These are phyloP conservation scores for Tetranychus truncatus DNA, from an alignment of 2,888 invertebrate species.

Conservation along the genomic window DNA sequence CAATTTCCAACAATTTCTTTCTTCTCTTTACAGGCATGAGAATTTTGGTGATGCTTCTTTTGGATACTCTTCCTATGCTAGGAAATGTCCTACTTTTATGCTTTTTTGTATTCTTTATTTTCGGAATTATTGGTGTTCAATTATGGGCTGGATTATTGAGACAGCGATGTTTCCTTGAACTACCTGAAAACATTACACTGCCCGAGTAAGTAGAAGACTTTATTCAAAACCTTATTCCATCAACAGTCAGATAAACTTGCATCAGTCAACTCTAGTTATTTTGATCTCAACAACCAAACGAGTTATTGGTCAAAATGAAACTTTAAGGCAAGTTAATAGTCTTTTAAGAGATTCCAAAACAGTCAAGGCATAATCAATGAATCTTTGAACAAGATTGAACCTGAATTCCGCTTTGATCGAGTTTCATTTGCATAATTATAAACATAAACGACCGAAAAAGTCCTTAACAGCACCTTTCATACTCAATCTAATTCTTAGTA, in stretches of 20 bases:
- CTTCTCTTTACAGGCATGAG: slow-evolving; percentile 62
- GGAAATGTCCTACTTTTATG: slow-evolving; percentile 89
- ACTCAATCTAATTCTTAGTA: no score
- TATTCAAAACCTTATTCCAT: not conserved
- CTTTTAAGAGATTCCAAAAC: no score
- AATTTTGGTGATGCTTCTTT: slow-evolving; percentile 87
- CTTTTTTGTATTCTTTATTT: slow-evolving; percentile 99
- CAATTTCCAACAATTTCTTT: not conserved
- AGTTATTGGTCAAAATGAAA: no score
- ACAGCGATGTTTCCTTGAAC: slow-evolving; percentile 69
- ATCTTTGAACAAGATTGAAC: no score
- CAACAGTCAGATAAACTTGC: not conserved
- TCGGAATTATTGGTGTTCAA: slow-evolving; percentile 98
- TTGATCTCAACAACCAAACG: not conserved
- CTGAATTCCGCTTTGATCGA: no score
- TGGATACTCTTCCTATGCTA: slow-evolving; percentile 97
- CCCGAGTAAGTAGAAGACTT: slow-evolving; percentile 49
- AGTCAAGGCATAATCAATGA: no score
- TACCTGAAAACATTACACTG: slow-evolving; percentile 49
- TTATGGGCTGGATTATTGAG: slow-evolving; percentile 94
- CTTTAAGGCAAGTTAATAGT: no score
- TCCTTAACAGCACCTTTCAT: no score
- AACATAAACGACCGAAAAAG: no score
- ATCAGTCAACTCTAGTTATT: not conserved
- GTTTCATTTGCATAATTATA: no score